A percentile compares a stretch with the other conserved stretches of the same genome.
These are phyloP conservation scores for Lates japonicus DNA, from an alignment of 2,797 vertebrate genomes.

Conservation along the genomic window DNA sequence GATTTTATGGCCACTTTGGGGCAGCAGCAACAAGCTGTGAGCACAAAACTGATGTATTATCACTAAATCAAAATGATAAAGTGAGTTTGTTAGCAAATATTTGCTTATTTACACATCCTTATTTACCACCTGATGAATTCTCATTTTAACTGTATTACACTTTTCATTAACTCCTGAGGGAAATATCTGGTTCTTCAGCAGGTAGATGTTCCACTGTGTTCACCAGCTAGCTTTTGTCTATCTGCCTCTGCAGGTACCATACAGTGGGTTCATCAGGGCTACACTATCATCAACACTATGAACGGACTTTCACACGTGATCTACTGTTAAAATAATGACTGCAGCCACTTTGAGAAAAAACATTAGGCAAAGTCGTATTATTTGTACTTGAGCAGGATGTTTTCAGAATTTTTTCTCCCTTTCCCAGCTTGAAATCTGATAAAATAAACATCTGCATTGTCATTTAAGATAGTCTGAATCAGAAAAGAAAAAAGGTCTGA, in stretches of 20 bases:
- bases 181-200: background rate
- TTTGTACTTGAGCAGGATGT: constrained; percentile 9
- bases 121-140: too few relatives aligned
- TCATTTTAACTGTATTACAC: background rate
- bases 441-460: constrained; percentile 44
- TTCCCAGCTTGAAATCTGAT: constrained; percentile 46
- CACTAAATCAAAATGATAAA: too few relatives aligned
- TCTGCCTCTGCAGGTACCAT: background rate
- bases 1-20: too few relatives aligned
- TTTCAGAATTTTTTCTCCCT: constrained; percentile 10
- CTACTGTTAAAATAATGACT: background rate
- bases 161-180: background rate
- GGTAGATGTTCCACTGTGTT: background rate
- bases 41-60: too few relatives aligned
- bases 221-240: too few relatives aligned
- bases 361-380: constrained; percentile 2
- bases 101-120: too few relatives aligned
- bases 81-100: too few relatives aligned
- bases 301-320: background rate
- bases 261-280: background rate
- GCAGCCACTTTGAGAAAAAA: background rate
- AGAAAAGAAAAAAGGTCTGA: constrained; percentile 41
- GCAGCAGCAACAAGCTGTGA: too few relatives aligned
- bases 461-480: constrained; percentile 43
- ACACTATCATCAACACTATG: too few relatives aligned